These are phyloP conservation scores for Dinomys branickii DNA, from an alignment of 2,113 vertebrate genomes.

Conservation along the genomic window DNA sequence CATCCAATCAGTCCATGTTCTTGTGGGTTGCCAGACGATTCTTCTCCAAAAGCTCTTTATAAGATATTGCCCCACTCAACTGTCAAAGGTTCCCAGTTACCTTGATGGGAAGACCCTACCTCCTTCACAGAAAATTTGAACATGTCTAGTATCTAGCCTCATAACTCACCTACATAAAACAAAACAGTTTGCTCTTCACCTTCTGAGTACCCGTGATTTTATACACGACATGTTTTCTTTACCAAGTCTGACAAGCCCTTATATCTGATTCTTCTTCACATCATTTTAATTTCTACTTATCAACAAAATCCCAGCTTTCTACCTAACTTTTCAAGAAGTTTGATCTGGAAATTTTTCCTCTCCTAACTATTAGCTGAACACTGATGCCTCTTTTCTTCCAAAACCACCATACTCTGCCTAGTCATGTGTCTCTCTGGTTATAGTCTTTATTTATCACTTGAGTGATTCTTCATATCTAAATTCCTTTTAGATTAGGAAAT, in stretches of 20 bases:
- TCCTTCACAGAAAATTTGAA: not conserved
- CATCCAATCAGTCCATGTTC: not conserved
- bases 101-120: not conserved
- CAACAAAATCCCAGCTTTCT: not conserved
- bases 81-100: not conserved
- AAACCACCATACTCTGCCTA: not conserved
- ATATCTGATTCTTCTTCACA: not conserved
- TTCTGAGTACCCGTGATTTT: not conserved
- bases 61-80: not conserved
- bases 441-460: not conserved
- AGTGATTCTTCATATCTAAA: not conserved
- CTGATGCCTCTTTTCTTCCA: not conserved
- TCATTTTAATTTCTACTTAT: not conserved
- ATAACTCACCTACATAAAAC: not conserved
- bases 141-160: not conserved
- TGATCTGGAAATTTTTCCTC: not conserved
- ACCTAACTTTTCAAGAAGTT: not conserved
- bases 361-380: not conserved
- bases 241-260: not conserved
- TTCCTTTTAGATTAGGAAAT: not conserved
- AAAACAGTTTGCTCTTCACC: not conserved
- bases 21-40: not conserved
- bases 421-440: not conserved
- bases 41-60: slow-evolving; percentile 11
- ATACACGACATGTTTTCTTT: not conserved